A percentile compares a stretch with the other conserved stretches of the same genome.
phyloP scores from a whole-genome alignment of 2,888 invertebrate species.

The Callosobruchus maculatus region DNA sequence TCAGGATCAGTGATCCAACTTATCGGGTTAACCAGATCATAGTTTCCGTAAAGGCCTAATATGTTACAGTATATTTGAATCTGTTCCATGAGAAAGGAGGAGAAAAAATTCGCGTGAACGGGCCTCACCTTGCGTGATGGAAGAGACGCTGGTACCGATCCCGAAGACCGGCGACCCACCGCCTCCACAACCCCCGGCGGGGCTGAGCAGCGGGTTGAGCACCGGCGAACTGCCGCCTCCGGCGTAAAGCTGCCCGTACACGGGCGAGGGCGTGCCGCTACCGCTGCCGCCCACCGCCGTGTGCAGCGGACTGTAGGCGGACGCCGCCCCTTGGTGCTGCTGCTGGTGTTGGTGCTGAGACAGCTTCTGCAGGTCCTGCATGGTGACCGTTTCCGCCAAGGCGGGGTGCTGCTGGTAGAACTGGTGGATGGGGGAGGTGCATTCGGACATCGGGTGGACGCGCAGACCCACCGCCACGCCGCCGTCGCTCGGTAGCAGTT shows the following conservation, averaged over 20 bases:
- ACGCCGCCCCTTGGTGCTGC: no score
- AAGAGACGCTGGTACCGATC: conserved; percentile 49
- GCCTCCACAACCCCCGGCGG: conserved; percentile 13
- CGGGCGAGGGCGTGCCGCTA: conserved; percentile 39
- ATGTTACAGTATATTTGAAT: no score
- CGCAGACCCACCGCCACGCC: conserved; percentile 31
- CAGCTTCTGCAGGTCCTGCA: conserved; percentile 27
- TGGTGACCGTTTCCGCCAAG: conserved; percentile 57
- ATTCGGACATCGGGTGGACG: conserved; percentile 41
- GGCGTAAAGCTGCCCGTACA: conserved; percentile 33
- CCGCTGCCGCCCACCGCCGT: conserved; percentile 41
- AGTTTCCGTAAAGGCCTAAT: no score
- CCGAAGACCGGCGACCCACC: conserved; percentile 41
- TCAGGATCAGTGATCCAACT: no score
- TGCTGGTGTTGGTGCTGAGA: no score
- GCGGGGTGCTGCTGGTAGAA: conserved; percentile 54
- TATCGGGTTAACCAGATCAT: no score
- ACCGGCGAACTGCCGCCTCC: conserved; percentile 39
- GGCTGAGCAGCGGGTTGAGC: conserved; percentile 38
- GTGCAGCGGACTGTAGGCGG: conserved; percentile 30
- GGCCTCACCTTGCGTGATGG: conserved; percentile 56
- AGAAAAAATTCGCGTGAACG: no score
- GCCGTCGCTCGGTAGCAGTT: conserved; percentile 35
- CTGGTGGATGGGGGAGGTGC: conserved; percentile 63
- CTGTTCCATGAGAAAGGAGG: no score